These are phyloP conservation scores for Crocallis elinguaria DNA, from an alignment of 2,888 invertebrate genomes.

Conservation along the genomic window DNA sequence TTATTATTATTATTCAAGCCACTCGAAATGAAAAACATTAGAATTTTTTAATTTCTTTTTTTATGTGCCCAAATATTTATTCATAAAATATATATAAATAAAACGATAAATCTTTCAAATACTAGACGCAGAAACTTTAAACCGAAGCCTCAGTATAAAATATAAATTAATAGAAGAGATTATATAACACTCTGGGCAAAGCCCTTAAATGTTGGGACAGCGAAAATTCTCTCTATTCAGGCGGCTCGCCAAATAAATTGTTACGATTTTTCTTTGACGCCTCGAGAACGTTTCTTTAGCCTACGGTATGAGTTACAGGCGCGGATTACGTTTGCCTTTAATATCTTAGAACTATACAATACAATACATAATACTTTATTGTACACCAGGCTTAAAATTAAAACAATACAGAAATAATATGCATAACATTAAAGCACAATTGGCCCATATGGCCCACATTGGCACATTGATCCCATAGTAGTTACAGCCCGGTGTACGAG, in stretches of 20 bases:
- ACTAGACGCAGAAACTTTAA: conserved; percentile 39
- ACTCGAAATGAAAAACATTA: background rate
- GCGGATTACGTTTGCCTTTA: background rate
- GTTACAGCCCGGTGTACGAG: no score
- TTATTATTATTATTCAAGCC: background rate
- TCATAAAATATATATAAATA: no score
- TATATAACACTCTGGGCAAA: conserved; percentile 56
- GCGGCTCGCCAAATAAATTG: conserved; percentile 73
- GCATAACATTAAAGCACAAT: no score
- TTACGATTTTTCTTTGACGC: conserved; percentile 79
- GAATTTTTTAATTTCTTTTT: no score
- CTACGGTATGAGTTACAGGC: conserved; percentile 40
- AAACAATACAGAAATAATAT: no score
- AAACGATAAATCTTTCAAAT: conserved; percentile 37
- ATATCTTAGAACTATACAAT: no score
- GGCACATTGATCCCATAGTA: no score
- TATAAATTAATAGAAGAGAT: conserved; percentile 55
- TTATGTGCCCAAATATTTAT: background rate
- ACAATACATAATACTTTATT: no score
- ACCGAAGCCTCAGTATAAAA: conserved; percentile 30
- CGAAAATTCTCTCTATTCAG: conserved; percentile 66
- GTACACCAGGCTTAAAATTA: no score
- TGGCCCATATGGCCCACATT: no score
- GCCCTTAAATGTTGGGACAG: conserved; percentile 60
- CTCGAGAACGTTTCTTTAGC: conserved; percentile 65